These are phyloP conservation scores for Pseudobourletiella spinata DNA, from an alignment of 1,140 invertebrate species.

Conservation along the genomic window DNA sequence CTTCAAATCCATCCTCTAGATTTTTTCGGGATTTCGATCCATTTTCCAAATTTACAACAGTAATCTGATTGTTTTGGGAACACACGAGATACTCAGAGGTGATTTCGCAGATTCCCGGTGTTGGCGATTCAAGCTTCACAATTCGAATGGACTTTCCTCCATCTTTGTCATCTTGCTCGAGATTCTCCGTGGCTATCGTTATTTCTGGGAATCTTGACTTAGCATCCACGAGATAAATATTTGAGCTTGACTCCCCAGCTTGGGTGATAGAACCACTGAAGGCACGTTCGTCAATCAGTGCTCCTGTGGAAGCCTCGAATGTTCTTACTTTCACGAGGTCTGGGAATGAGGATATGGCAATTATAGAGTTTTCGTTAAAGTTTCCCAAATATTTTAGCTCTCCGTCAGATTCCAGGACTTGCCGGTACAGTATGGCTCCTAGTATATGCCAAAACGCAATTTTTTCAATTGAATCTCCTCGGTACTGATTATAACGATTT, in stretches of 20 bases:
- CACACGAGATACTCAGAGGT: constrained; percentile 23
- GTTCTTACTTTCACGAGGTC: constrained; percentile 48
- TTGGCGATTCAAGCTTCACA: too few species aligned
- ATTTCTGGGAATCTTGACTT: not conserved
- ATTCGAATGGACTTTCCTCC: not conserved
- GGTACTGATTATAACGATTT: not conserved
- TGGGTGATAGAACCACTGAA: constrained; percentile 34
- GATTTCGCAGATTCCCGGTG: constrained; percentile 10
- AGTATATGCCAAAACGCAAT: not conserved
- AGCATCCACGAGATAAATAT: constrained; percentile 24
- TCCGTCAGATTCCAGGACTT: constrained; percentile 54
- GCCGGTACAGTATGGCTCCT: constrained; percentile 71
- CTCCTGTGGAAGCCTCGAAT: constrained; percentile 63
- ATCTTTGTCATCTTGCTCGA: constrained; percentile 4
- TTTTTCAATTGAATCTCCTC: constrained; percentile 8
- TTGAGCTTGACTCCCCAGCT: constrained; percentile 5
- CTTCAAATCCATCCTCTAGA: constrained; percentile 7
- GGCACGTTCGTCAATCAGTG: constrained; percentile 48
- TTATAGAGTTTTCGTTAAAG: constrained; percentile 7
- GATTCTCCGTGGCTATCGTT: not conserved
- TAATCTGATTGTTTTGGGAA: constrained; percentile 7
- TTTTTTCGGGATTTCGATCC: constrained; percentile 7
- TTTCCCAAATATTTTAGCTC: constrained; percentile 20
- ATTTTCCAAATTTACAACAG: constrained; percentile 17
- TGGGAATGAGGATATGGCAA: constrained; percentile 15